Percentiles rank a stretch among this genome's conserved stretches.
phyloP scores from a whole-genome alignment of 2,113 vertebrate genomes.

The Lamprotornis superbus region DNA sequence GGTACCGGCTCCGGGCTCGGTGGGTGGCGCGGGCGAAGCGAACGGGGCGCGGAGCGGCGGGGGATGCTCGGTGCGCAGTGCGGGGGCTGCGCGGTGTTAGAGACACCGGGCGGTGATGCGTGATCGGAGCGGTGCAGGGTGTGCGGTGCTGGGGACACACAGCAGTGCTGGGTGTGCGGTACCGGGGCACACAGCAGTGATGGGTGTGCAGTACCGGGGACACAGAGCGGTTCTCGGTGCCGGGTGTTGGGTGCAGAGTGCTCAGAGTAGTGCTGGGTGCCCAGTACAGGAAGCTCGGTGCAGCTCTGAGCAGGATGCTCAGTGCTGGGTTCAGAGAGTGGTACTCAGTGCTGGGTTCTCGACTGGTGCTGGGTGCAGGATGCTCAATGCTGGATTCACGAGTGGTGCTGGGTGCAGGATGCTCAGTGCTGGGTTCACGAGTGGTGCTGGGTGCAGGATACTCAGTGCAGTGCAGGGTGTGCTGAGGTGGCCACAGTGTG shows the following conservation, averaged over 20 bases:
- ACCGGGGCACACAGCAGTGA: too few species aligned
- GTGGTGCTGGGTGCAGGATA: background rate
- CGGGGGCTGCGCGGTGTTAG: background rate
- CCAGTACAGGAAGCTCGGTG: background rate
- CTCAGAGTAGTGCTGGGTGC: background rate
- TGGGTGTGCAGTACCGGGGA: background rate
- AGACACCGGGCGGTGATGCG: background rate
- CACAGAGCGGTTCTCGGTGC: rapidly evolving
- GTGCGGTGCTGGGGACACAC: background rate
- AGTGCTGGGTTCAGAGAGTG: background rate
- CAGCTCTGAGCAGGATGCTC: background rate
- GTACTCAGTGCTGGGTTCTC: background rate
- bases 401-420: background rate
- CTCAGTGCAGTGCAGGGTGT: background rate
- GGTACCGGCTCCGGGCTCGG: background rate
- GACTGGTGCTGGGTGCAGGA: background rate
- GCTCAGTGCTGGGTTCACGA: background rate
- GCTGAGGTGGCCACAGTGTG: background rate
- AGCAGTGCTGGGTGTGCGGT: background rate
- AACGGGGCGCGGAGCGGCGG: background rate
- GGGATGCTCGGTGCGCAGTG: background rate
- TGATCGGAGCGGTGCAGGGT: background rate
- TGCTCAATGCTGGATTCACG: background rate
- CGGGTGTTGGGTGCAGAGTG: background rate
- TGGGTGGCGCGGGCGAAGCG: too few species aligned